A percentile compares a stretch with the other conserved stretches of the same genome.
Conservation (phyloP, 2,113 vertebrate species). For the Pica pica region DNA sequence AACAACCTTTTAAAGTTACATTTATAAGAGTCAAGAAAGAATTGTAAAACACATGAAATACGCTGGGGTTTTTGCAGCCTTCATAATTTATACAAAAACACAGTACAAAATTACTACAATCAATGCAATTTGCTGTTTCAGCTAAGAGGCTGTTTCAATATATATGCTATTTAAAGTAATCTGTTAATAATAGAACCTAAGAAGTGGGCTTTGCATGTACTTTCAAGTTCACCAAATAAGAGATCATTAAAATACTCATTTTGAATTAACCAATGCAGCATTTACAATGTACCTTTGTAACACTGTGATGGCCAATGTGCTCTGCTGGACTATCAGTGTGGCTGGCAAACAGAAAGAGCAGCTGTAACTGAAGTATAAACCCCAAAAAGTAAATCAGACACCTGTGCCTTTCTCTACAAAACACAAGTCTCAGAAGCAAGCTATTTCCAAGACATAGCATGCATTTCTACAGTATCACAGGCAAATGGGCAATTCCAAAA, state of each 20-base stretch:
- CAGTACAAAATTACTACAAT: not conserved
- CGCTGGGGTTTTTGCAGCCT: not conserved
- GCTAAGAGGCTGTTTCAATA: not conserved
- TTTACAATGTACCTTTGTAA: not conserved
- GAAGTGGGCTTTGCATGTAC: not conserved
- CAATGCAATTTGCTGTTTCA: not conserved
- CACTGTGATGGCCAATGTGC: not conserved
- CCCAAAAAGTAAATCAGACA: not conserved
- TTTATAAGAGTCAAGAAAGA: not conserved
- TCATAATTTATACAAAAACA: conserved; percentile 9
- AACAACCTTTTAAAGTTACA: not conserved
- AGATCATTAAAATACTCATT: not conserved
- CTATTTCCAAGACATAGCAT: not conserved
- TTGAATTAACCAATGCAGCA: not conserved
- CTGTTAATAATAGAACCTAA: not conserved
- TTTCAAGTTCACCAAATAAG: not conserved
- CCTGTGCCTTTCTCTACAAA: not conserved
- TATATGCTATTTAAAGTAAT: not conserved
- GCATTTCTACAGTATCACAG: not conserved
- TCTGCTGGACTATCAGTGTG: not conserved
- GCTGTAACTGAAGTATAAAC: not conserved
- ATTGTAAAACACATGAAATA: not conserved
- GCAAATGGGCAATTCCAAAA: not conserved
- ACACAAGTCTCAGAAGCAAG: not conserved
- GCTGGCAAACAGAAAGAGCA: not conserved